Evolutionary conservation across 2,797 vertebrate genomes (phyloP), one percentile per base, ranked within the genome.

Genomic region (Arnoldichthys spilopterus): DNA sequence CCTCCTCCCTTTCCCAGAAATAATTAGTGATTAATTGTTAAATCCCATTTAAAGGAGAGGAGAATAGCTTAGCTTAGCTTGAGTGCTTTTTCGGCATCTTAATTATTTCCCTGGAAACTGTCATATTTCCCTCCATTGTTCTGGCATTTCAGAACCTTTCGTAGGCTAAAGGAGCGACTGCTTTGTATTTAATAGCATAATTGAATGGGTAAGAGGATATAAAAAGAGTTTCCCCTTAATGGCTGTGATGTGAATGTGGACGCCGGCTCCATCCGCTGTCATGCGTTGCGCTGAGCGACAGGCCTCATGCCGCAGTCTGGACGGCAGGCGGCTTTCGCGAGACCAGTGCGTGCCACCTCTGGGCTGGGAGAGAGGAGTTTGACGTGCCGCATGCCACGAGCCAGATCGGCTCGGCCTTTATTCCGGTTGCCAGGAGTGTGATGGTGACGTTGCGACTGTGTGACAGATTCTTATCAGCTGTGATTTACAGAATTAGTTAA

Each of bases 401-500:
- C 43, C 54, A 24, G 8, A 73, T 89, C 83, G 78, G 82, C 76
- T 64, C 79, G 81, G 77, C 77, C 86, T 90, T 88, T 88, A 64
- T 70, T 75, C 85, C 87, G 90, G 85, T 76, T 82, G 83, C 84
- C 73, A 32, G 74, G 56, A 61, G 63, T 69, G n/a, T 51, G 54
- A 53, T 79, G 69, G 32, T 78, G 71, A 56, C 47, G 66, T 79
- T 72, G 78, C n/a, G 72, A 81, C 71, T 32, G 4, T 62, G 68
- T 90, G 90, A 91, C 91, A 91, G 84, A 89, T 91, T 89, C 83
- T 78, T 86, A 92, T 92, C 88, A 74, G 86, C 82, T 86, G 84
- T 93, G 91, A 91, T 93, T 92, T 89, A 89, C 88, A 85, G 90
- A 90, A 92, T 94, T 91, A 91, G 89, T 95, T 94, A 93, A 93